These are phyloP conservation scores for Magallana nippona DNA, from an alignment of 2,888 invertebrate species.

Conservation along the genomic window DNA sequence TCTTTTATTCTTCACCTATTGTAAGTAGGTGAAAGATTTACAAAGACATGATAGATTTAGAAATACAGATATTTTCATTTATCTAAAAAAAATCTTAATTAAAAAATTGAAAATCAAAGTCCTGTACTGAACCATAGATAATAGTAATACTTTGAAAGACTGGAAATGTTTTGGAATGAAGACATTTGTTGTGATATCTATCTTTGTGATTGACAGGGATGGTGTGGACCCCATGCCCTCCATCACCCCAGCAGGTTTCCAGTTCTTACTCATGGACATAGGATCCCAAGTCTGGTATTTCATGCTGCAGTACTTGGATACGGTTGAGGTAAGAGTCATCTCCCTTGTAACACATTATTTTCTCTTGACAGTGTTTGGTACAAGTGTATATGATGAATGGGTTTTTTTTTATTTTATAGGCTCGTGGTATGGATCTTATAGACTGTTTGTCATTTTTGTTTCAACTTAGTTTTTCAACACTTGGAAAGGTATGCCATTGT, in stretches of 20 bases:
- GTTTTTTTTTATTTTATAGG: slow-evolving; percentile 65
- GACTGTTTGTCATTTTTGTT: slow-evolving; percentile 97
- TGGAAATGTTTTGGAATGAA: too few species aligned
- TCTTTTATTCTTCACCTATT: neutral
- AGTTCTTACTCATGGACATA: slow-evolving; percentile 95
- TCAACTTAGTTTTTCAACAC: slow-evolving; percentile 95
- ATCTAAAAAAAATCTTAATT: too few species aligned
- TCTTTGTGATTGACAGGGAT: slow-evolving; percentile 79
- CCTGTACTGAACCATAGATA: too few species aligned
- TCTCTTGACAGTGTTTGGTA: too few species aligned
- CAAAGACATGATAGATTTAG: neutral
- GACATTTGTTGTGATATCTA: too few species aligned
- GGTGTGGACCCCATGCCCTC: slow-evolving; percentile 80
- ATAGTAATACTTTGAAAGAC: too few species aligned
- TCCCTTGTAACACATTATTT: neutral
- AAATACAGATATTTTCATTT: too few species aligned
- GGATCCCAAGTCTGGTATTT: slow-evolving; percentile 98
- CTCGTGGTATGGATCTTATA: slow-evolving; percentile 90
- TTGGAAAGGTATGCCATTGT: slow-evolving; percentile 88
- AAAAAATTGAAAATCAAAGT: too few species aligned
- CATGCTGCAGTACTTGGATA: slow-evolving; percentile 95
- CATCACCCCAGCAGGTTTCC: slow-evolving; percentile 96
- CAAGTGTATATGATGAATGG: too few species aligned
- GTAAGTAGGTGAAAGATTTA: too few species aligned
- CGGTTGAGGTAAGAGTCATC: slow-evolving; percentile 85